Conservation (phyloP, 92 coral and sea anemone genomes). For the Parazoanthus darwini region DNA sequence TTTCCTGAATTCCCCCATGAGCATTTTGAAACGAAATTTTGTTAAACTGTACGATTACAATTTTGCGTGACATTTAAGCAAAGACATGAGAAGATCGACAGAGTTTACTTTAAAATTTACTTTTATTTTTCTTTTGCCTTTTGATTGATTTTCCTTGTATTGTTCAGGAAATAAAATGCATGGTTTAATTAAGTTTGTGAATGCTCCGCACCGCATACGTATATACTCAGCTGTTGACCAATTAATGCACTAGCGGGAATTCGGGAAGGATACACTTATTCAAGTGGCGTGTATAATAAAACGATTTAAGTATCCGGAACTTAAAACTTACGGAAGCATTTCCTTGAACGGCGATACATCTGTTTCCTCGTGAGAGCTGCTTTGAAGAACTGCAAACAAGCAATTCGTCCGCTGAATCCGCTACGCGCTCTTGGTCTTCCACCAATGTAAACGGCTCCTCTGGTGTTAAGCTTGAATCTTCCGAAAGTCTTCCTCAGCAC, state of each 20-base stretch:
- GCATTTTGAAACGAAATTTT: too few relatives aligned
- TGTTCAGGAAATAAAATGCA: too few relatives aligned
- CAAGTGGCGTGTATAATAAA: neutral
- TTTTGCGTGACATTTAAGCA: too few relatives aligned
- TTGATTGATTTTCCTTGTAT: too few relatives aligned
- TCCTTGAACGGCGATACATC: conserved; percentile 19
- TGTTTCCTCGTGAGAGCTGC: conserved; percentile 17
- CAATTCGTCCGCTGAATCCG: conserved; percentile 32
- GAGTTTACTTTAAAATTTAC: too few relatives aligned
- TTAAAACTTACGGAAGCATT: conserved; percentile 33
- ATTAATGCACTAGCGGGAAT: neutral
- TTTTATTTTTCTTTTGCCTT: too few relatives aligned
- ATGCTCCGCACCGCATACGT: too few relatives aligned
- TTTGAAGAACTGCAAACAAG: conserved; percentile 28
- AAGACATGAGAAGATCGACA: too few relatives aligned
- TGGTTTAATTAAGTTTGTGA: too few relatives aligned
- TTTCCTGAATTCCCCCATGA: too few relatives aligned
- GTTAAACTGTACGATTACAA: too few relatives aligned
- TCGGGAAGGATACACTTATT: neutral
- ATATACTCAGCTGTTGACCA: too few relatives aligned
- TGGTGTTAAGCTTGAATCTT: neutral
- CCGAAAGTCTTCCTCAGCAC: conserved; percentile 1
- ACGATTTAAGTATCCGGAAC: neutral
- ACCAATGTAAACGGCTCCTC: conserved; percentile 32
- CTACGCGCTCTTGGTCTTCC: conserved; percentile 25